phyloP scores from a whole-genome alignment of 1,140 invertebrate species.

The Argopecten irradians region DNA sequence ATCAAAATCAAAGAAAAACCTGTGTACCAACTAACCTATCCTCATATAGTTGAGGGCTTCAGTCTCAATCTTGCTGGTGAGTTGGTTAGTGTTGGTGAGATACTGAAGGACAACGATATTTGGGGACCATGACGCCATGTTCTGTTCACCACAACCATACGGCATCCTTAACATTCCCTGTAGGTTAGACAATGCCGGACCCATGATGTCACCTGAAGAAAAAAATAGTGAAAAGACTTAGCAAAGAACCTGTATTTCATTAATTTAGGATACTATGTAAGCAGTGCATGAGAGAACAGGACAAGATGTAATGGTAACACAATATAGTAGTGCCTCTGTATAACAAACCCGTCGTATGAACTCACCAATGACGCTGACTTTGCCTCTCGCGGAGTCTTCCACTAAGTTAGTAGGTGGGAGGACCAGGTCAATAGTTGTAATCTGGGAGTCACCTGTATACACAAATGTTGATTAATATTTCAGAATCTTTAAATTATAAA shows the following conservation, averaged over 20 bases:
- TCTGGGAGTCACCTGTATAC: constrained; percentile 29
- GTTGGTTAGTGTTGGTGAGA: constrained; percentile 82
- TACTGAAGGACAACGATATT: constrained; percentile 93
- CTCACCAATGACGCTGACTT: constrained; percentile 65
- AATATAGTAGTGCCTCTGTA: not conserved
- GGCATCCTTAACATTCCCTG: constrained; percentile 87
- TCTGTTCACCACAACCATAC: constrained; percentile 96
- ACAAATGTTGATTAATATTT: not conserved
- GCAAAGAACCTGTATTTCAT: no score
- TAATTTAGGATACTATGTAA: no score
- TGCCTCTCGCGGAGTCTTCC: constrained; percentile 62
- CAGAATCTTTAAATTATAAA: no score
- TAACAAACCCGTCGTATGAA: not conserved
- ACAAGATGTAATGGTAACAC: no score
- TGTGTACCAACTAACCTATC: constrained; percentile 78
- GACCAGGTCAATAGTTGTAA: constrained; percentile 47
- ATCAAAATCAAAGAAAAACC: no score
- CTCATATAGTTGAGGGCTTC: constrained; percentile 88
- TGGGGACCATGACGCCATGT: constrained; percentile 94
- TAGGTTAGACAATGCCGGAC: constrained; percentile 73
- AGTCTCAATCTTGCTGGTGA: constrained; percentile 83
- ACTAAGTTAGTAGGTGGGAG: constrained; percentile 61
- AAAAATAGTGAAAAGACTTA: no score
- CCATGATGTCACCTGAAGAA: constrained; percentile 75
- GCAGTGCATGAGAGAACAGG: no score